Evolutionary conservation across 1,140 invertebrate species (phyloP).

Genomic region (Cotesia chilonis): DNA sequence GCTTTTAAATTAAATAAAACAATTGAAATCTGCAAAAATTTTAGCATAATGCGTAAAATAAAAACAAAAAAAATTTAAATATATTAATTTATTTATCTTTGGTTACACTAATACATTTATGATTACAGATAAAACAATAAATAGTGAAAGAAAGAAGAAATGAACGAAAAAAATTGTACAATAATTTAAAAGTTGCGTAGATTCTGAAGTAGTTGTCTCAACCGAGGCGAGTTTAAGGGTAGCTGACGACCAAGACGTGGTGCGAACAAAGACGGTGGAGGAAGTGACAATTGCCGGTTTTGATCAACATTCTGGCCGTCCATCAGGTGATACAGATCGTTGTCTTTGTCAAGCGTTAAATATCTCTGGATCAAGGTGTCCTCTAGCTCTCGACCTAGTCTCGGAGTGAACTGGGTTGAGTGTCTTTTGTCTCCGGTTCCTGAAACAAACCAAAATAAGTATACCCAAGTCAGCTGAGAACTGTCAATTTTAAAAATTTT

Average conservation of each 20-base stretch:
- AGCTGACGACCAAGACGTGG: conserved; percentile 47
- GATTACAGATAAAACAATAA: background rate
- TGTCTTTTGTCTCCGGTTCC: conserved; percentile 29
- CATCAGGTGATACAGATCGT: background rate
- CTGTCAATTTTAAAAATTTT: background rate
- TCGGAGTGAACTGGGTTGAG: conserved; percentile 50
- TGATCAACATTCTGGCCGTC: background rate
- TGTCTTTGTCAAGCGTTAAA: background rate
- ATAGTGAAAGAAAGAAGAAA: background rate
- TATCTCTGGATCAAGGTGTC: conserved; percentile 37
- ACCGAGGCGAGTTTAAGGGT: conserved; percentile 43
- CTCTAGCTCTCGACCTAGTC: conserved; percentile 52
- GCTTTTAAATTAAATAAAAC: too few species aligned
- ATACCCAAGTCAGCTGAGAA: too few species aligned
- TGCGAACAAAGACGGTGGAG: conserved; percentile 40
- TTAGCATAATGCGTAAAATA: background rate
- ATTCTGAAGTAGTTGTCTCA: conserved; percentile 44
- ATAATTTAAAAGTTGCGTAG: conserved; percentile 36
- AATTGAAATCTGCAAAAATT: too few species aligned
- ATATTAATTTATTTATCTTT: conserved; percentile 22
- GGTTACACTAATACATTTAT: background rate
- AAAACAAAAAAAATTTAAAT: conserved; percentile 21
- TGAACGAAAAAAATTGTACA: background rate
- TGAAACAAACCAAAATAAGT: background rate
- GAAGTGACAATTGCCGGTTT: conserved; percentile 23